These are phyloP conservation scores for Pararge aegeria DNA, from an alignment of 1,140 invertebrate genomes.

Conservation along the genomic window DNA sequence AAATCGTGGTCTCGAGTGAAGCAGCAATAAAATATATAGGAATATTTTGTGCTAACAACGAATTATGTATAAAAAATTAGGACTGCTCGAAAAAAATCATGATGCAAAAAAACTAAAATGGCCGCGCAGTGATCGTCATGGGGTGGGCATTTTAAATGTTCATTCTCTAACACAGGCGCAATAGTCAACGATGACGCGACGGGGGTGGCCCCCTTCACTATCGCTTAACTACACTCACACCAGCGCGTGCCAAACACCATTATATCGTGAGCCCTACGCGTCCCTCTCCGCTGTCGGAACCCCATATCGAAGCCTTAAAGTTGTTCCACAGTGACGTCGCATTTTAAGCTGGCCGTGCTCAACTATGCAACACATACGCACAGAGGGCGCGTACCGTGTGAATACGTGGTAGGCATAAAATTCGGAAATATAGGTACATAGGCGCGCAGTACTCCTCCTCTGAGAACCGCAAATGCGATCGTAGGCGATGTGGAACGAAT, in stretches of 20 bases:
- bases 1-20: too few relatives aligned
- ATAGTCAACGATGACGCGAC: constrained; percentile 70
- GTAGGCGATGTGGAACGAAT: constrained; percentile 63
- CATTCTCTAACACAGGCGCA: constrained; percentile 75
- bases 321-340: constrained; percentile 45
- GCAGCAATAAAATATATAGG: too few relatives aligned
- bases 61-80: constrained; percentile 20
- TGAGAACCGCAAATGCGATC: constrained; percentile 70
- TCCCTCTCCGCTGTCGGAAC: constrained; percentile 26
- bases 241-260: constrained; percentile 20
- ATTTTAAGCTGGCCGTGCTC: constrained; percentile 42
- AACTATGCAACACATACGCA: constrained; percentile 50
- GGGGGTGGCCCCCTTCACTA: constrained; percentile 66
- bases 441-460: constrained; percentile 56
- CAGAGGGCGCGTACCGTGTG: constrained; percentile 34
- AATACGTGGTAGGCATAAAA: constrained; percentile 70
- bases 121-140: constrained; percentile 70
- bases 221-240: constrained; percentile 67
- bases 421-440: constrained; percentile 71
- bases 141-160: constrained; percentile 76
- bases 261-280: constrained; percentile 32
- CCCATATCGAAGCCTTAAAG: constrained; percentile 23
- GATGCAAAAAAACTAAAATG: constrained; percentile 62
- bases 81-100: constrained; percentile 45
- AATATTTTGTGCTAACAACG: too few relatives aligned